Percentiles rank a stretch among this genome's conserved stretches.
Conservation (phyloP, 2,888 invertebrate genomes). For the Meliscaeva auricollis region DNA sequence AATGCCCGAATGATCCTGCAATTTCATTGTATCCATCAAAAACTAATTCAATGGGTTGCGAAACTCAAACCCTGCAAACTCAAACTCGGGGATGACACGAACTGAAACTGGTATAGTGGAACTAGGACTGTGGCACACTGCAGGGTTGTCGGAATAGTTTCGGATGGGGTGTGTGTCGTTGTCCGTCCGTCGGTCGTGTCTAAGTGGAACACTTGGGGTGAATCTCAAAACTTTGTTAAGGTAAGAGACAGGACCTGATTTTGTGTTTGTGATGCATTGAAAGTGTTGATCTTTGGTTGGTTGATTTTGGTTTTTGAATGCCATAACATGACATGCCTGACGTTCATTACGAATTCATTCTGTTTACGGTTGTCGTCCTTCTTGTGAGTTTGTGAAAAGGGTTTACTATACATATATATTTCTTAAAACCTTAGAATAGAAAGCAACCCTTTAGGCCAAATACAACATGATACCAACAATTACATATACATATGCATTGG, state of each 20-base stretch:
- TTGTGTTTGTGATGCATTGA: conserved; percentile 68
- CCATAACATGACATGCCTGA: conserved; percentile 68
- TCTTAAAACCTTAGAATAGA: conserved; percentile 4
- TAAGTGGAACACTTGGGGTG: conserved; percentile 14
- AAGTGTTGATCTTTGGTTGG: conserved; percentile 74
- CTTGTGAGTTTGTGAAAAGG: conserved; percentile 29
- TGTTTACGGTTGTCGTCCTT: conserved; percentile 51
- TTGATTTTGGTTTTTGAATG: conserved; percentile 68
- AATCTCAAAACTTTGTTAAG: conserved; percentile 12
- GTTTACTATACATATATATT: not conserved
- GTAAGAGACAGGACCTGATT: conserved; percentile 8
- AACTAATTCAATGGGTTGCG: conserved; percentile 66
- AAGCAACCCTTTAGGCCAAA: conserved; percentile 1
- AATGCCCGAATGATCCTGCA: conserved; percentile 77
- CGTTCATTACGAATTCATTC: conserved; percentile 74
- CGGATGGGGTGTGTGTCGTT: not conserved
- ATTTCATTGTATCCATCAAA: conserved; percentile 77
- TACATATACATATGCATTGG: not conserved
- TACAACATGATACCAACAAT: not conserved
- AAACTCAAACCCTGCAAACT: conserved; percentile 6
- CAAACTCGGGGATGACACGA: not conserved
- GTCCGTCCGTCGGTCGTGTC: not conserved
- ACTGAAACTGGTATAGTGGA: not conserved
- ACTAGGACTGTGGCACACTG: not conserved
- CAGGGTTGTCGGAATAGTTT: not conserved